Conservation (phyloP, 2,113 vertebrate genomes). For the Hemichromis elongatus region DNA sequence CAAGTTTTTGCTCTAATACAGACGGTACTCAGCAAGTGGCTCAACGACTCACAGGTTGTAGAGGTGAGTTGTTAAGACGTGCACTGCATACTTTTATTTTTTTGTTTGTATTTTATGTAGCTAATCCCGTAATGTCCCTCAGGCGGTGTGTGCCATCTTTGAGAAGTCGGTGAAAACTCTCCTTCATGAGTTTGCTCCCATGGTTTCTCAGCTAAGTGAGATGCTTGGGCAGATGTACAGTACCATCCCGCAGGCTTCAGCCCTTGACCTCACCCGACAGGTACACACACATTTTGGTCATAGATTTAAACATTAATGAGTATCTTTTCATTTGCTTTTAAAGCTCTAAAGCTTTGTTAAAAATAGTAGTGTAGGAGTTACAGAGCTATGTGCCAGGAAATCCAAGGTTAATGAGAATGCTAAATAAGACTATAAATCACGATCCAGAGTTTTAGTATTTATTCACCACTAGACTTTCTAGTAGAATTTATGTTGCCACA, state of each 20-base stretch:
- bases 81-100: accelerated
- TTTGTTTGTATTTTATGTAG: neutral
- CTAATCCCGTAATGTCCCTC: neutral
- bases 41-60: slow-evolving; percentile 97
- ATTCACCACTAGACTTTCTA: neutral
- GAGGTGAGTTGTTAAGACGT: slow-evolving; percentile 79
- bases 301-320: neutral
- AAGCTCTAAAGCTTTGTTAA: neutral
- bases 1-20: slow-evolving; percentile 99
- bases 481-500: neutral
- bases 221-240: slow-evolving; percentile 99
- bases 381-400: neutral
- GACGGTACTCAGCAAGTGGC: slow-evolving; percentile 96
- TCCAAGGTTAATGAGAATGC: neutral
- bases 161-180: slow-evolving; percentile 98
- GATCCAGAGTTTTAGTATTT: neutral
- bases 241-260: slow-evolving; percentile 97
- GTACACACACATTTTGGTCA: slow-evolving; percentile 57
- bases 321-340: neutral
- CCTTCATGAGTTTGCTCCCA: slow-evolving; percentile 95
- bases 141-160: slow-evolving; percentile 98
- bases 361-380: neutral
- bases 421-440: neutral
- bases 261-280: slow-evolving; percentile 96
- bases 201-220: slow-evolving; percentile 97